Evolutionary conservation across 2,888 invertebrate genomes (phyloP).

Genomic region (Zhengitettix transpicula): DNA sequence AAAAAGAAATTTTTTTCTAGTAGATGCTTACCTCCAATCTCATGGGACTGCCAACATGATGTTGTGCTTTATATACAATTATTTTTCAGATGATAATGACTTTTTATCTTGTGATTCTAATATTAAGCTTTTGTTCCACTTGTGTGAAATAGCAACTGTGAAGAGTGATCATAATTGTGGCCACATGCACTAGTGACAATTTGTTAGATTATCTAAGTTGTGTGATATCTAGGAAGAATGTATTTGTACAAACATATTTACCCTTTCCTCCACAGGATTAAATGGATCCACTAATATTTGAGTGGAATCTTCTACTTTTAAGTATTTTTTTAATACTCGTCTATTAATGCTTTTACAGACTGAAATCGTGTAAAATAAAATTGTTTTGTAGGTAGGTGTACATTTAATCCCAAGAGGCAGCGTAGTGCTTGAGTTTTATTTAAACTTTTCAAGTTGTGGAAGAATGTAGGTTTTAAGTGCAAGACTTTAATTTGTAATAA

Average conservation of each 20-base stretch:
- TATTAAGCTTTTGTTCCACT: too few species aligned
- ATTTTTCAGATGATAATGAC: too few species aligned
- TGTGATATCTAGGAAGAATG: not conserved
- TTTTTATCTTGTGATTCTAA: too few species aligned
- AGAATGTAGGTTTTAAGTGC: not conserved
- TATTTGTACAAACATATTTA: not conserved
- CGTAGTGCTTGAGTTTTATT: not conserved
- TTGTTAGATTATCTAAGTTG: not conserved
- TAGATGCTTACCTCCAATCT: too few species aligned
- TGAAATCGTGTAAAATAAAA: not conserved
- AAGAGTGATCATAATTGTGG: too few species aligned
- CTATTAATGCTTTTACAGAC: not conserved
- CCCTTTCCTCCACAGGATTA: not conserved
- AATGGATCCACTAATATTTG: not conserved
- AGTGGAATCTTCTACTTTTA: not conserved
- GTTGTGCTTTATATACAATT: too few species aligned
- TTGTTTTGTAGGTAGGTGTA: not conserved
- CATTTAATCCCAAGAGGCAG: not conserved
- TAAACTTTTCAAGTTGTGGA: not conserved
- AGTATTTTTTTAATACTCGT: not conserved
- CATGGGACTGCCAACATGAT: too few species aligned
- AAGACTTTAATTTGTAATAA: not conserved
- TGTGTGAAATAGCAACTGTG: too few species aligned
- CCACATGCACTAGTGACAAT: too few species aligned
- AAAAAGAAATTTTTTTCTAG: too few species aligned